A percentile compares a stretch with the other conserved stretches of the same genome.
These are phyloP conservation scores for Fissipunctia ypsillon DNA, from an alignment of 2,888 invertebrate genomes.

Conservation along the genomic window DNA sequence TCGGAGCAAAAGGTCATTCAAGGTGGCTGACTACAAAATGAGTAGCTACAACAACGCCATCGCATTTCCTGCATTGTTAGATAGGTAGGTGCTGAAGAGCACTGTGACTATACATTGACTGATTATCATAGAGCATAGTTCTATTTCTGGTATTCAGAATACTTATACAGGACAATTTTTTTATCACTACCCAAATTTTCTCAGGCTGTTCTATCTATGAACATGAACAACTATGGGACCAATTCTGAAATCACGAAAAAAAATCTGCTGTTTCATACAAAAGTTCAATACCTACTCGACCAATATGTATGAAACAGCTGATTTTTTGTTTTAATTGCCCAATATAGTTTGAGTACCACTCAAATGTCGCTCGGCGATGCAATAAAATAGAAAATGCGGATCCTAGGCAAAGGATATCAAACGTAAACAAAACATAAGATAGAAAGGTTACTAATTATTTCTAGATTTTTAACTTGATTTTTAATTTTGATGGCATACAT, in stretches of 20 bases:
- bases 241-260: no score
- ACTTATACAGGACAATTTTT: no score
- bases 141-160: constrained; percentile 17
- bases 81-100: not conserved
- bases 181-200: no score
- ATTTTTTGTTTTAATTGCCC: no score
- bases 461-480: no score
- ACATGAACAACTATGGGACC: no score
- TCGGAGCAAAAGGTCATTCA: not conserved
- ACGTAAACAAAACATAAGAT: constrained; percentile 2
- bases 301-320: no score
- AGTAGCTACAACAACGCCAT: not conserved
- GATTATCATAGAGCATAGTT: not conserved
- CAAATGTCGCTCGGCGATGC: not conserved
- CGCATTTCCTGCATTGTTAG: not conserved
- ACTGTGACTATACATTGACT: constrained; percentile 10
- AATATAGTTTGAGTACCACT: not conserved
- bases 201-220: no score
- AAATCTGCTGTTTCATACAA: no score
- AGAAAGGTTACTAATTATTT: not conserved
- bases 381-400: not conserved
- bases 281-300: no score
- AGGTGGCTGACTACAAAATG: not conserved
- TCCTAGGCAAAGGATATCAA: not conserved
- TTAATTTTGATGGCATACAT: not conserved